Base-by-base conservation (phyloP, 2,888 invertebrate genomes). In the Leptarthrus brevirostris region DNA sequence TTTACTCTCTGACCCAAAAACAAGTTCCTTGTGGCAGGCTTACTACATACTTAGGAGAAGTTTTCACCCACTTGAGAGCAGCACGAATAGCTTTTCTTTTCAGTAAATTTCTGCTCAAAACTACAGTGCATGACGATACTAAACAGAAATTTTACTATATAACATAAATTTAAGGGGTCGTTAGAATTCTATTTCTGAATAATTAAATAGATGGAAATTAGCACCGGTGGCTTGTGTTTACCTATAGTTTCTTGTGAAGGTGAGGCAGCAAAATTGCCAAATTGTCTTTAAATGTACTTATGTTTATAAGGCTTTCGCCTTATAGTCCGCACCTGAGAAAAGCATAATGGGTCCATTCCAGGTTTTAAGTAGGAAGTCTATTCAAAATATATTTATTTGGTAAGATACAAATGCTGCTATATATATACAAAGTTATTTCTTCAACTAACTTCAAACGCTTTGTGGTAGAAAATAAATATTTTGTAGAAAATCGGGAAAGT, bases 351-450 rank as follows among this genome's bases (percentile, higher is more conserved):
- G 30, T n/a, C n/a, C n/a, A n/a, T n/a, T n/a, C n/a, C n/a, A n/a
- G n/a, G n/a, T n/a, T n/a, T n/a, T n/a, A n/a, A n/a, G n/a, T n/a
- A n/a, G n/a, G n/a, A n/a, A n/a, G n/a, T n/a, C n/a, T n/a, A n/a
- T n/a, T n/a, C n/a, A n/a, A n/a, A n/a, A n/a, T n/a, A n/a, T n/a
- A n/a, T n/a, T n/a, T n/a, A n/a, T n/a, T n/a, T n/a, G n/a, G n/a
- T n/a, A n/a, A n/a, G n/a, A n/a, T n/a, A n/a, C n/a, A n/a, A n/a
- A n/a, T n/a, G n/a, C n/a, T n/a, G n/a, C n/a, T n/a, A n/a, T n/a
- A n/a, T n/a, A 58, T 34, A 58, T 36, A 36, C 58, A 58, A 58
- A 58, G 36, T 58, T 58, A 20, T 20, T 20, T 36, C 58, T 3
- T 34, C 6, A 58, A 58, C 58, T 58, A 58, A 10, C 40, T 4